Percentiles rank a stretch among this genome's conserved stretches.
phyloP scores from a whole-genome alignment of 2,113 vertebrate genomes.

The Asarcornis scutulata region DNA sequence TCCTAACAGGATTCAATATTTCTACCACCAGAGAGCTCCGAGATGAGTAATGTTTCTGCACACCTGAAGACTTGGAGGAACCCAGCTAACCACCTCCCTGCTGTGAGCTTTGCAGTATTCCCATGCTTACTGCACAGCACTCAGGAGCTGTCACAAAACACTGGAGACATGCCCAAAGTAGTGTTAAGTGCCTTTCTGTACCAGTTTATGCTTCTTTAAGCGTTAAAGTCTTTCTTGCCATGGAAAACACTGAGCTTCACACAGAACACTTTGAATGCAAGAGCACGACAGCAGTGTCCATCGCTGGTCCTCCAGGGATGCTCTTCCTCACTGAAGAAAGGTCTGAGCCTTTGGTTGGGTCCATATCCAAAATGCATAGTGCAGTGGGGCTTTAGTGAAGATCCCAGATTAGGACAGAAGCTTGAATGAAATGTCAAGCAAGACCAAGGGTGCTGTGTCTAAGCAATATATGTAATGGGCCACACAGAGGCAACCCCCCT shows the following conservation, averaged over 20 bases:
- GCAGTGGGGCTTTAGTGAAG: background rate
- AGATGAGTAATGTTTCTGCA: background rate
- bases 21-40: background rate
- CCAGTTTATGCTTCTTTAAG: background rate
- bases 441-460: background rate
- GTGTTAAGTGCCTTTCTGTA: background rate
- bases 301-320: background rate
- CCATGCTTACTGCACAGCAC: background rate
- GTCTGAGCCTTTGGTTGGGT: background rate
- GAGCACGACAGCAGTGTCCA: background rate
- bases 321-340: background rate
- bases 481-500: rapidly evolving
- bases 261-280: background rate
- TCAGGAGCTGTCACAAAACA: background rate
- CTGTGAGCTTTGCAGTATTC: background rate
- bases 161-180: background rate
- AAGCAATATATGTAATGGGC: background rate
- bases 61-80: background rate
- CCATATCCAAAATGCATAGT: background rate
- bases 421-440: background rate
- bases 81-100: background rate
- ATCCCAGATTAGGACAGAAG: background rate
- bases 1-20: conserved; percentile 24
- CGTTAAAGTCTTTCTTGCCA: background rate
- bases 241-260: background rate